Evolutionary conservation across 1,140 invertebrate genomes (phyloP).

Genomic region (Agrypnia vestita): DNA sequence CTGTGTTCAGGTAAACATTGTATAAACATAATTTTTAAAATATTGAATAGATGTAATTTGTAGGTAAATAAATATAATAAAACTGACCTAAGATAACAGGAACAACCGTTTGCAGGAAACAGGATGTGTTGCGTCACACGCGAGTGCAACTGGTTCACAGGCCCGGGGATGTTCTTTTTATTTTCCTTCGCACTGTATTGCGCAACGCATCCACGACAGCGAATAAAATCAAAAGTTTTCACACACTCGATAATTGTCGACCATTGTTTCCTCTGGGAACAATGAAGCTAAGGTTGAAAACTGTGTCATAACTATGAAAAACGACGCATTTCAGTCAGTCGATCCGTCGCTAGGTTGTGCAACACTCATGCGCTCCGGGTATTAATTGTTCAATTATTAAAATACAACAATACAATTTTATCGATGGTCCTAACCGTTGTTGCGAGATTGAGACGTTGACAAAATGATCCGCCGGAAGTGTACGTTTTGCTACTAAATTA

Average conservation of each 20-base stretch:
- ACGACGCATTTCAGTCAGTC: slow-evolving; percentile 30
- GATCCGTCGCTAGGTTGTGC: slow-evolving; percentile 24
- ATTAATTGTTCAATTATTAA: neutral
- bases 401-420: neutral
- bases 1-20: neutral
- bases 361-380: neutral
- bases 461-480: slow-evolving; percentile 49
- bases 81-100: slow-evolving; percentile 50
- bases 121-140: slow-evolving; percentile 11
- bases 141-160: slow-evolving; percentile 2
- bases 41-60: neutral
- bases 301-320: slow-evolving; percentile 56
- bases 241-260: slow-evolving; percentile 52
- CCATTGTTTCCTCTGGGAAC: slow-evolving; percentile 53
- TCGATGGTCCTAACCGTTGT: neutral
- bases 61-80: neutral
- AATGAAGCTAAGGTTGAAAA: slow-evolving; percentile 51
- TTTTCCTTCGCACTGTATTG: slow-evolving; percentile 1
- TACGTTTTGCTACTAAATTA: neutral
- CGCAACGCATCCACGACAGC: slow-evolving; percentile 15
- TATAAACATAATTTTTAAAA: neutral
- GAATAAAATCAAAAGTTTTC: slow-evolving; percentile 59
- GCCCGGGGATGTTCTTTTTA: slow-evolving; percentile 16
- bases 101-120: slow-evolving; percentile 35
- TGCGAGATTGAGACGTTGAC: neutral